These are phyloP conservation scores for Orchesella flavescens DNA, from an alignment of 2,888 invertebrate species.

Conservation along the genomic window DNA sequence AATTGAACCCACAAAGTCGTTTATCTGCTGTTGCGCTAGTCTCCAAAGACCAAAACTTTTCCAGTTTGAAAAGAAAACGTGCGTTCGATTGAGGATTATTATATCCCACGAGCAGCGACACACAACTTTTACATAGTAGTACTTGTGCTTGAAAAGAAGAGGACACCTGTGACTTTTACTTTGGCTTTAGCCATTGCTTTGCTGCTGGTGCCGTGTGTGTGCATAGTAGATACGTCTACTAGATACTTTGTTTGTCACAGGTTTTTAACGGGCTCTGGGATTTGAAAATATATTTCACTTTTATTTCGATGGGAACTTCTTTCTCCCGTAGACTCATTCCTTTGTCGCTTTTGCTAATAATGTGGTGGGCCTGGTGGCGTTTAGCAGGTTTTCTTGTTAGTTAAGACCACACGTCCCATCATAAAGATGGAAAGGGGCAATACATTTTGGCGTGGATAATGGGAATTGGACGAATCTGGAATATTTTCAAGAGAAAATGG, in stretches of 20 bases:
- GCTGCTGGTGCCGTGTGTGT: background rate
- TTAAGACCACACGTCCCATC: too few species aligned
- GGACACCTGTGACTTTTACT: slow-evolving; percentile 30
- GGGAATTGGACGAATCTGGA: background rate
- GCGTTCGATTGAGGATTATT: slow-evolving; percentile 26
- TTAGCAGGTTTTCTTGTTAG: too few species aligned
- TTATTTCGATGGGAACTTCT: slow-evolving; percentile 1
- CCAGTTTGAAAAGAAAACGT: background rate
- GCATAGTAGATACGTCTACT: background rate
- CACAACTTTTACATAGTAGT: background rate
- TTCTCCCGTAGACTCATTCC: too few species aligned
- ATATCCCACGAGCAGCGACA: background rate
- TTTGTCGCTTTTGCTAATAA: too few species aligned
- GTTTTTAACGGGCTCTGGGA: too few species aligned
- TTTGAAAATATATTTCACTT: background rate
- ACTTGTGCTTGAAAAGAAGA: background rate
- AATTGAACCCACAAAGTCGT: slow-evolving; percentile 21
- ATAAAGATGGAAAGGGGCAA: too few species aligned
- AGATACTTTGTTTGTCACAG: too few species aligned
- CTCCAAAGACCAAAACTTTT: slow-evolving; percentile 2
- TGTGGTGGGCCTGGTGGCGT: too few species aligned
- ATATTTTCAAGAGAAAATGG: background rate
- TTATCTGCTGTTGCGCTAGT: slow-evolving; percentile 5
- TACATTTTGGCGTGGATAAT: too few species aligned
- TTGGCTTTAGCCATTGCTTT: too few species aligned